Evolutionary conservation across 1,140 invertebrate species (phyloP).

Genomic region (Neoseiulus cucumeris): DNA sequence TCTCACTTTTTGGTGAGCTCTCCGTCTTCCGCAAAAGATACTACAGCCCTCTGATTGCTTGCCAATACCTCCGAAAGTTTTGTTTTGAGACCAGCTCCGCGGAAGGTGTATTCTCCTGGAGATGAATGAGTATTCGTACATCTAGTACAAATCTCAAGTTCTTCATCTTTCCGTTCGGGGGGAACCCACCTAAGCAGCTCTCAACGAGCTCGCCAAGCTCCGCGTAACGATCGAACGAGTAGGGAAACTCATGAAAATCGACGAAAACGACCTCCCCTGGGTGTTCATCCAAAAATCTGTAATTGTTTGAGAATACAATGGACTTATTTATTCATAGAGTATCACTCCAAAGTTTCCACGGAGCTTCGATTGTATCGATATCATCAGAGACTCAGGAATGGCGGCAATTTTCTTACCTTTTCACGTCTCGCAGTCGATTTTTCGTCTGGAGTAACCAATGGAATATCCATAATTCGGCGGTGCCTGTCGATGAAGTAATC

Average conservation of each 20-base stretch:
- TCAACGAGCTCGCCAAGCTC: not conserved
- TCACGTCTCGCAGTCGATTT: not conserved
- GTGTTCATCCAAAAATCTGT: not conserved
- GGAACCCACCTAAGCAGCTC: not conserved
- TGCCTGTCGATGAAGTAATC: no score
- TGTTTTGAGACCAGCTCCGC: not conserved
- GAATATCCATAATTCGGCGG: not conserved
- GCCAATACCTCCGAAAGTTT: not conserved
- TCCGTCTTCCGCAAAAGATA: not conserved
- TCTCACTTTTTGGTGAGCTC: not conserved
- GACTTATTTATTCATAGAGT: no score
- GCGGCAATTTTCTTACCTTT: not conserved
- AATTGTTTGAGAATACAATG: no score
- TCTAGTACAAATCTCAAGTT: no score
- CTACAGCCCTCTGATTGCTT: not conserved
- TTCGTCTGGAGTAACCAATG: conserved; percentile 1
- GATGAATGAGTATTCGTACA: no score
- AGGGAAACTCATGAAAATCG: not conserved
- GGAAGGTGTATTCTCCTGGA: not conserved
- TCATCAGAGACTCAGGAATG: no score
- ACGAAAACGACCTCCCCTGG: not conserved
- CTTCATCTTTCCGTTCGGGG: no score
- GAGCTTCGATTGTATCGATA: no score
- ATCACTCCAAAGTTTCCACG: no score
- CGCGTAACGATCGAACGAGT: not conserved